These are phyloP conservation scores for Dryomyza anilis DNA, from an alignment of 2,888 invertebrate species.

Conservation along the genomic window DNA sequence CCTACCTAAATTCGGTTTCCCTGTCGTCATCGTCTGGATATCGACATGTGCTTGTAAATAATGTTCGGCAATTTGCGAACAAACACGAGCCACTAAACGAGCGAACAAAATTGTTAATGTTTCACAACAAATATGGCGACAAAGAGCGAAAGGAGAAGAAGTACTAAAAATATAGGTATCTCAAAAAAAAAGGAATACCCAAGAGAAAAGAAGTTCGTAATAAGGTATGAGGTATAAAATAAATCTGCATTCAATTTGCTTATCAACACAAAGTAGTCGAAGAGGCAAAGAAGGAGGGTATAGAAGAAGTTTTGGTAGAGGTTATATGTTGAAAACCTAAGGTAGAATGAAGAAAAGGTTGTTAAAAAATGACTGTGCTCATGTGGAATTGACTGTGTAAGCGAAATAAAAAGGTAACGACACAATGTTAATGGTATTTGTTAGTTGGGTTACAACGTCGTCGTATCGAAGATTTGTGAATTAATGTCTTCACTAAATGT, in stretches of 20 bases:
- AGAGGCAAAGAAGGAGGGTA: not conserved
- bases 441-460: not conserved
- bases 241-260: constrained; percentile 56
- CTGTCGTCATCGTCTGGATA: no score
- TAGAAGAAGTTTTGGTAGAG: not conserved
- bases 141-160: constrained; percentile 19
- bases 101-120: constrained; percentile 41
- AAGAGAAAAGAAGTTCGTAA: constrained; percentile 7
- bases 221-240: constrained; percentile 5
- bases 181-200: constrained; percentile 17
- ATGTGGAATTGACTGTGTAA: not conserved
- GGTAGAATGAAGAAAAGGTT: not conserved
- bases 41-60: no score
- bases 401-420: not conserved
- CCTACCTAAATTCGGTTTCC: no score
- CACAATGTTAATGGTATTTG: not conserved
- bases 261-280: constrained; percentile 41
- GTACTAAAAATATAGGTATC: constrained; percentile 21
- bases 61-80: constrained; percentile 41
- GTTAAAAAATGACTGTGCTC: not conserved
- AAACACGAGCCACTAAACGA: constrained; percentile 27
- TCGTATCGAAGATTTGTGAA: constrained; percentile 12
- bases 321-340: not conserved
- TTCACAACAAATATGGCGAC: constrained; percentile 26
- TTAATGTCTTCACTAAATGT: constrained; percentile 25